Percentiles rank a stretch among this genome's conserved stretches.
phyloP scores from a whole-genome alignment of 2,113 vertebrate genomes.

The Stegostoma tigrinum region DNA sequence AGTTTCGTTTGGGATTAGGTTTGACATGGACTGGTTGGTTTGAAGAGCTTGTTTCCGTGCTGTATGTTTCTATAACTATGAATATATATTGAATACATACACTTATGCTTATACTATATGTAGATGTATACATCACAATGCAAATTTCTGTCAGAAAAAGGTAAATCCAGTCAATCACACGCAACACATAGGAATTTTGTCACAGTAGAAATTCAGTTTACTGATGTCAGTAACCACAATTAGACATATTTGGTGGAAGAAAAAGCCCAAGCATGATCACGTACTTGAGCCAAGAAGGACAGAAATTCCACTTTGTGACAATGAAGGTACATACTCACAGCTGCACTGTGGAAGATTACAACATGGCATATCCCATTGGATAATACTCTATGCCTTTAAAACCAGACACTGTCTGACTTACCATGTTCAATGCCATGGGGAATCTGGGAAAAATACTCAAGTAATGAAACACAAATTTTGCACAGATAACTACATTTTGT shows the following conservation, averaged over 20 bases:
- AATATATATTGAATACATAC: too few relatives aligned
- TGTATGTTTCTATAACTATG: too few relatives aligned
- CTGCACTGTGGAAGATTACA: neutral
- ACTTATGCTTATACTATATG: too few relatives aligned
- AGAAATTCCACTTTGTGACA: neutral
- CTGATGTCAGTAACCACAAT: neutral
- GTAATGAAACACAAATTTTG: neutral
- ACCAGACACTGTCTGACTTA: neutral
- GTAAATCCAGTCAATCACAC: neutral
- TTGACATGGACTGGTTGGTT: too few relatives aligned
- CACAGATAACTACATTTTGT: neutral
- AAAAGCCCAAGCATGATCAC: neutral
- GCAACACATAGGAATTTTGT: neutral
- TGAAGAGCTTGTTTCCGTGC: too few relatives aligned
- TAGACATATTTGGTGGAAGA: neutral
- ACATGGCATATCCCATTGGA: neutral
- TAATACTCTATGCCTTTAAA: neutral
- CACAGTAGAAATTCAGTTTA: neutral
- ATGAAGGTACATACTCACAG: neutral
- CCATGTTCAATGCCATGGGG: neutral
- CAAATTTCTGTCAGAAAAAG: neutral
- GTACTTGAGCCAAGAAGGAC: conserved; percentile 15
- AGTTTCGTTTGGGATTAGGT: too few relatives aligned
- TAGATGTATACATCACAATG: neutral
- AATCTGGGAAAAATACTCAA: neutral